Evolutionary conservation across 2,113 vertebrate genomes (phyloP).

Genomic region (Anser brachyrhynchus): DNA sequence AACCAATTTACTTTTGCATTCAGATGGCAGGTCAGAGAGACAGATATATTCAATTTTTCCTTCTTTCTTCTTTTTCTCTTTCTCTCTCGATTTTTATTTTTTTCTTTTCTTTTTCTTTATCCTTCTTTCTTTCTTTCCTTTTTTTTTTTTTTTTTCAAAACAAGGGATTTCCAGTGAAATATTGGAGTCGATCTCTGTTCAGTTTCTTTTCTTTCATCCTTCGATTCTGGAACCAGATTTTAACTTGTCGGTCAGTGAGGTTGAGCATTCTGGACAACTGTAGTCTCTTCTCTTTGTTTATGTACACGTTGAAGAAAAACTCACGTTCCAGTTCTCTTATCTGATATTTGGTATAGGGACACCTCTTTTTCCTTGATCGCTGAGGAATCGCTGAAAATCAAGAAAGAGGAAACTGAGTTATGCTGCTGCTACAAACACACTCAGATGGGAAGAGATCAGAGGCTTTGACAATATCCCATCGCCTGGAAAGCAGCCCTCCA

Average conservation of each 20-base stretch:
- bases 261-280: constrained; percentile 98
- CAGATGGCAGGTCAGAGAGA: constrained; percentile 52
- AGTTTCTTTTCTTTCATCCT: constrained; percentile 99
- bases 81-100: background rate
- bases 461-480: constrained; percentile 13
- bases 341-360: constrained; percentile 98
- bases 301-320: constrained; percentile 99
- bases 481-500: constrained; percentile 4
- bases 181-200: constrained; percentile 97
- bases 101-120: background rate
- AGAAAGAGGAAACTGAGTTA: constrained; percentile 52
- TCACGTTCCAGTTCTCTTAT: constrained; percentile 99
- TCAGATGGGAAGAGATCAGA: background rate
- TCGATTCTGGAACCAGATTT: constrained; percentile 99
- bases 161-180: constrained; percentile 97
- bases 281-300: constrained; percentile 99
- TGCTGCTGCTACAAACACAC: background rate
- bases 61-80: constrained; percentile 20
- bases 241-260: constrained; percentile 97
- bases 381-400: constrained; percentile 81
- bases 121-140: background rate
- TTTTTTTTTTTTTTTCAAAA: constrained; percentile 79
- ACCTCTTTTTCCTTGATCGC: constrained; percentile 96
- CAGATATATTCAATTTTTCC: constrained; percentile 18
- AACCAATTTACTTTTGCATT: constrained; percentile 74